Conservation (phyloP, 1,140 invertebrate species). For the Temnothorax nylanderi region DNA sequence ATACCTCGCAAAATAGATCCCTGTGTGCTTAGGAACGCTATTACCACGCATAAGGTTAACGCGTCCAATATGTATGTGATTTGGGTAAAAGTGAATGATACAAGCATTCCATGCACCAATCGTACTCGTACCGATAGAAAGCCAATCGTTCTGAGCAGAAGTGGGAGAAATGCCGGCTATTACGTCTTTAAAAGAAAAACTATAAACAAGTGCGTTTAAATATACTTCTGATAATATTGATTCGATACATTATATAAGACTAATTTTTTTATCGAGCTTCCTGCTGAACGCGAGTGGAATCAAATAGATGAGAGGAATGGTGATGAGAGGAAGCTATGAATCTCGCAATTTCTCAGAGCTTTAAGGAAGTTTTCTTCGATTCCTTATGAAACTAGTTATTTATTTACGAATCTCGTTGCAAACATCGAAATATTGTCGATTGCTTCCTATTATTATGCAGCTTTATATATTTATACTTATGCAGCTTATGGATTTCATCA, state of each 20-base stretch:
- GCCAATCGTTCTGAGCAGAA: constrained; percentile 67
- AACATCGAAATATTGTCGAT: constrained; percentile 2
- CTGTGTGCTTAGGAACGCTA: constrained; percentile 81
- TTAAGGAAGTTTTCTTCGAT: not conserved
- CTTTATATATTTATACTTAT: not conserved
- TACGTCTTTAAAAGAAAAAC: constrained; percentile 71
- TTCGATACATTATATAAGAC: constrained; percentile 1
- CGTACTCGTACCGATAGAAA: constrained; percentile 68
- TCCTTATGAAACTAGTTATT: constrained; percentile 5
- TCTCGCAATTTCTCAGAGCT: not conserved
- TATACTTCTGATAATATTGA: constrained; percentile 20
- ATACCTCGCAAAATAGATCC: constrained; percentile 84
- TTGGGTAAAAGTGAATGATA: constrained; percentile 80
- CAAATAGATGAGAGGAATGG: not conserved
- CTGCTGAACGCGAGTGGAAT: constrained; percentile 4
- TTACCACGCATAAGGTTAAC: constrained; percentile 82
- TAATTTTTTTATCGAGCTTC: constrained; percentile 56
- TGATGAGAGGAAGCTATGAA: not conserved
- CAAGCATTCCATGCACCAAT: constrained; percentile 73
- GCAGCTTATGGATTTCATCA: not conserved
- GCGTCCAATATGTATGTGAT: constrained; percentile 79
- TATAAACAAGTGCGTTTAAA: constrained; percentile 74
- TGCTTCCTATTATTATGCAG: not conserved
- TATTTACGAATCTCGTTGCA: not conserved
- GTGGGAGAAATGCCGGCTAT: constrained; percentile 76